These are phyloP conservation scores for Taeniopygia guttata DNA, from an alignment of 2,797 vertebrate genomes.

Conservation along the genomic window DNA sequence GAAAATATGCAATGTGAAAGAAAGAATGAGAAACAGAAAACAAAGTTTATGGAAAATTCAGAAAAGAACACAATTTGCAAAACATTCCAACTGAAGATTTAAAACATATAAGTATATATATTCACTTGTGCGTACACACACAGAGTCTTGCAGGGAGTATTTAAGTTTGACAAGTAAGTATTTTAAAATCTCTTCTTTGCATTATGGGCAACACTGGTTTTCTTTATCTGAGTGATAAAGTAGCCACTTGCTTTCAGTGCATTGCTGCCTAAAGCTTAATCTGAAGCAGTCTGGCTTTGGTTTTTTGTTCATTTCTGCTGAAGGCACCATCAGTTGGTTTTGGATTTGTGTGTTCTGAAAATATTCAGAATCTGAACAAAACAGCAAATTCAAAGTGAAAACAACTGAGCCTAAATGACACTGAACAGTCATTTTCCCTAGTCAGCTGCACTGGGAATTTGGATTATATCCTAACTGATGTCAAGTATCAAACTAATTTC, in stretches of 20 bases:
- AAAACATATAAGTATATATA: fast-evolving
- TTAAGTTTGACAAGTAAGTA: neutral
- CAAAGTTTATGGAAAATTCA: neutral
- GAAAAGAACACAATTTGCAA: neutral
- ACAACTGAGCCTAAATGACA: neutral
- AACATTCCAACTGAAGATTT: neutral
- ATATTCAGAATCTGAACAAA: neutral
- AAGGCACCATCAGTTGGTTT: neutral
- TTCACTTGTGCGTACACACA: neutral
- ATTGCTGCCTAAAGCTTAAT: neutral
- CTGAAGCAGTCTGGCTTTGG: neutral
- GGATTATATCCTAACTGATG: neutral
- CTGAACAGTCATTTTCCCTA: neutral
- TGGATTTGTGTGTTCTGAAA: neutral
- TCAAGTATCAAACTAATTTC: neutral
- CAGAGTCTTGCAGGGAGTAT: neutral
- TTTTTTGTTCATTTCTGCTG: neutral
- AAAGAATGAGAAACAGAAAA: neutral
- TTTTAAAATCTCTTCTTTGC: neutral
- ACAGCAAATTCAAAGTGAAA: neutral
- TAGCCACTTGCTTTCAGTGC: neutral
- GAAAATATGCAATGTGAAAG: neutral
- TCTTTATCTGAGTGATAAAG: neutral
- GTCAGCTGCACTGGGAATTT: neutral
- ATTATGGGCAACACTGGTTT: neutral